These are phyloP conservation scores for Polypterus senegalus DNA, from an alignment of 2,113 vertebrate genomes.

Conservation along the genomic window DNA sequence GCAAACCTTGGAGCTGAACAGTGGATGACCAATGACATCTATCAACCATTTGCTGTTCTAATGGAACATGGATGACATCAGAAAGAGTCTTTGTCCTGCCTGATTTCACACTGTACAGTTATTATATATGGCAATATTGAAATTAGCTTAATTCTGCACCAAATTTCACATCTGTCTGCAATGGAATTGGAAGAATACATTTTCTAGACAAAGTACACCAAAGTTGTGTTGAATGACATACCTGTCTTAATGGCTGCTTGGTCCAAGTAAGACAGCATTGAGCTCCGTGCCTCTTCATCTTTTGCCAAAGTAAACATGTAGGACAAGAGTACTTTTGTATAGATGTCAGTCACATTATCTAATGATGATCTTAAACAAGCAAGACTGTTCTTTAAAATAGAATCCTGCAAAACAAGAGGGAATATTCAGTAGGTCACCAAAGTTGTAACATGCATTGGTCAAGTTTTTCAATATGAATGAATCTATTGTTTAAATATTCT, in stretches of 20 bases:
- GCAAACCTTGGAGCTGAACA: no score
- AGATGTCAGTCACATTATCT: slow-evolving; percentile 34
- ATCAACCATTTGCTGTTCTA: no score
- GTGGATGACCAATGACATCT: no score
- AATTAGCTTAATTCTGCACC: neutral
- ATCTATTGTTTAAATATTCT: no score
- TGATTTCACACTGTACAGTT: no score
- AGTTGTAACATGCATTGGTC: no score
- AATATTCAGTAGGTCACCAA: no score
- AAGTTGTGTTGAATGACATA: slow-evolving; percentile 25
- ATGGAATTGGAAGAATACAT: neutral
- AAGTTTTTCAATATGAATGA: no score
- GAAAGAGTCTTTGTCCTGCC: no score
- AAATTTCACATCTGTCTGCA: neutral
- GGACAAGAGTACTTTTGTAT: slow-evolving; percentile 60
- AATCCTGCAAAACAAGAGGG: slow-evolving; percentile 32
- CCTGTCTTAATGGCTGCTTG: slow-evolving; percentile 32
- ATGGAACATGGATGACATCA: no score
- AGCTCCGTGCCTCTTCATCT: slow-evolving; percentile 37
- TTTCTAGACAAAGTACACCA: no score
- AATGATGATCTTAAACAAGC: slow-evolving; percentile 39
- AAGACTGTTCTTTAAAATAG: slow-evolving; percentile 43
- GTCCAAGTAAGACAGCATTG: slow-evolving; percentile 24
- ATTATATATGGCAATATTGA: no score
- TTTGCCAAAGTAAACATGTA: slow-evolving; percentile 72